phyloP scores from a whole-genome alignment of 2,888 invertebrate genomes.

The Tanypteryx hageni region DNA sequence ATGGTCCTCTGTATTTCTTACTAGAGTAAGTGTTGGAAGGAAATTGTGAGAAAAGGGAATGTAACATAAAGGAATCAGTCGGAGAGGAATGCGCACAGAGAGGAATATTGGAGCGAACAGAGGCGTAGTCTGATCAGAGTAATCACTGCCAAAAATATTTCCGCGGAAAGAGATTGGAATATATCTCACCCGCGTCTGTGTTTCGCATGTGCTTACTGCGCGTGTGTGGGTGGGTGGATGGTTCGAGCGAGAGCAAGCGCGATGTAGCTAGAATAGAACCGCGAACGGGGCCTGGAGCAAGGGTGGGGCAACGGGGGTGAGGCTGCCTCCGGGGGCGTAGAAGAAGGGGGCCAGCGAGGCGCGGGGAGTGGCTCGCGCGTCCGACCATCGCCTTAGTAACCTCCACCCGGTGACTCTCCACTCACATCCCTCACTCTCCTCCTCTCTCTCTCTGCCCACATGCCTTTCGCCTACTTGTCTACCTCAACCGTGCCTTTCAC shows the following conservation, averaged over 20 bases:
- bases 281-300: conserved; percentile 10
- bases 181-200: background rate
- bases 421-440: background rate
- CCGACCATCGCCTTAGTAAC: conserved; percentile 10
- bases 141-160: background rate
- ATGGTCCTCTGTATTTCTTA: background rate
- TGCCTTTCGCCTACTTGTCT: background rate
- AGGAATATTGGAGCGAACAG: background rate
- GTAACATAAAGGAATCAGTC: background rate
- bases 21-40: background rate
- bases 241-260: background rate
- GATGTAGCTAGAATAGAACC: background rate
- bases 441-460: background rate
- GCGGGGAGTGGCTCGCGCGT: conserved; percentile 27
- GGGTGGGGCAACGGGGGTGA: background rate
- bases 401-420: conserved; percentile 1
- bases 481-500: background rate
- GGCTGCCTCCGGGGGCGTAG: background rate
- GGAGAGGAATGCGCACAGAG: background rate
- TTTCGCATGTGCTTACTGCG: background rate
- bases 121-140: background rate
- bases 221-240: conserved; percentile 19
- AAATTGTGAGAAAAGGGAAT: background rate
- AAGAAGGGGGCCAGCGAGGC: background rate
- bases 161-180: background rate